Evolutionary conservation across 2,888 invertebrate species (phyloP), one percentile per base, ranked within the genome.

Genomic region (Fissipunctia ypsillon): DNA sequence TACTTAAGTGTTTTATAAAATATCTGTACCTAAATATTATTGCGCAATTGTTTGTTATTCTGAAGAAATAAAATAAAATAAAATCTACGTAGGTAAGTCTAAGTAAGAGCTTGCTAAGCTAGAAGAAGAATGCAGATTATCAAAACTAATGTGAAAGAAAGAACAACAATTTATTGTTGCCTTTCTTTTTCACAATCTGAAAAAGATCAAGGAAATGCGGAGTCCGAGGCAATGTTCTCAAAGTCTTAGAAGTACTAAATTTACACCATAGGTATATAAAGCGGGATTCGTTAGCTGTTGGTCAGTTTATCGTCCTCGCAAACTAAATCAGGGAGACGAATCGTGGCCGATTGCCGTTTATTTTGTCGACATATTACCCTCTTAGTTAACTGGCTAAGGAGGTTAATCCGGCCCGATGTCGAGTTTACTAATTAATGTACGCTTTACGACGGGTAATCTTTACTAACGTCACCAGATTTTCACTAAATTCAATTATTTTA

Each of bases 301-400:
- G 84, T 81, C 85, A 78, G 76, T 83, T 84, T 74, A 80, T 83
- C 77, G 69, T 70, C 80, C 61, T 67, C 69, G 57, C 69, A 74
- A 84, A 84, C 83, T 84, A 85, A 84, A 84, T 78, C 82, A 56
- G 71, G 73, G 83, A 88, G 88, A 88, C 84, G 85, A 86, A 87
- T 89, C 80, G 79, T 76, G 85, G 77, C 35, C 43, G 82, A 84
- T 86, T 84, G 87, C 86, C 90, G 89, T 88, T 89, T 89, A 90
- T 89, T 89, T 89, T 87, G 88, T 84, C 88, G 86, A 90, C 89
- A 88, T 89, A 89, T 88, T 87, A 84, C 88, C 85, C 89, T 88
- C 82, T 84, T 74, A 83, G 87, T 89, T 88, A 90, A 89, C 88
- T 84, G 76, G 88, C 84, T 88, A 87, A 88, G 88, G 83, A 90